Evolutionary conservation across 2,797 vertebrate species (phyloP).

Genomic region (Picus viridis): DNA sequence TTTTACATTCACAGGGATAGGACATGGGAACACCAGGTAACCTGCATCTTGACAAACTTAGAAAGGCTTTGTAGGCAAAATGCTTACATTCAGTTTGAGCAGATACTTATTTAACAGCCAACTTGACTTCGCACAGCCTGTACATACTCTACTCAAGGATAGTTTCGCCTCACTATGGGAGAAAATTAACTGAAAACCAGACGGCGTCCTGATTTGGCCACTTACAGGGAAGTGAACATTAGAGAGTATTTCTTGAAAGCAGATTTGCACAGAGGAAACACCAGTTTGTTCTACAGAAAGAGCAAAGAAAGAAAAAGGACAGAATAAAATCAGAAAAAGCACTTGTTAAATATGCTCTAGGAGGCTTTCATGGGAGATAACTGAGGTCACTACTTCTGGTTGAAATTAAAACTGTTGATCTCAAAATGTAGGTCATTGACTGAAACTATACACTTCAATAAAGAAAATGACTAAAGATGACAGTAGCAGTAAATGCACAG

Average conservation of each 20-base stretch:
- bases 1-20: not conserved
- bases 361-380: conserved; percentile 58
- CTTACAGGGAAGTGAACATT: conserved; percentile 84
- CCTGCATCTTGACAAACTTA: not conserved
- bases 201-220: conserved; percentile 73
- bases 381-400: conserved; percentile 56
- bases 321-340: conserved; percentile 67
- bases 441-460: conserved; percentile 69
- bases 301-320: conserved; percentile 70
- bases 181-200: conserved; percentile 10
- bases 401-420: conserved; percentile 58
- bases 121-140: conserved; percentile 31
- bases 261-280: conserved; percentile 90
- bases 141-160: not conserved
- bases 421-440: conserved; percentile 58
- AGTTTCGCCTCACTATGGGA: not conserved
- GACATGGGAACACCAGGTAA: not conserved
- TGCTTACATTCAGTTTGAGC: not conserved
- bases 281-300: conserved; percentile 87
- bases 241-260: conserved; percentile 87
- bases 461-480: conserved; percentile 56
- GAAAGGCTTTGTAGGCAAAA: not conserved
- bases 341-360: conserved; percentile 50
- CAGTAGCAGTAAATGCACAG: conserved; percentile 38
- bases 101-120: conserved; percentile 48